Conservation (phyloP, 92 coral and sea anemone genomes). For the Montipora capitata region DNA sequence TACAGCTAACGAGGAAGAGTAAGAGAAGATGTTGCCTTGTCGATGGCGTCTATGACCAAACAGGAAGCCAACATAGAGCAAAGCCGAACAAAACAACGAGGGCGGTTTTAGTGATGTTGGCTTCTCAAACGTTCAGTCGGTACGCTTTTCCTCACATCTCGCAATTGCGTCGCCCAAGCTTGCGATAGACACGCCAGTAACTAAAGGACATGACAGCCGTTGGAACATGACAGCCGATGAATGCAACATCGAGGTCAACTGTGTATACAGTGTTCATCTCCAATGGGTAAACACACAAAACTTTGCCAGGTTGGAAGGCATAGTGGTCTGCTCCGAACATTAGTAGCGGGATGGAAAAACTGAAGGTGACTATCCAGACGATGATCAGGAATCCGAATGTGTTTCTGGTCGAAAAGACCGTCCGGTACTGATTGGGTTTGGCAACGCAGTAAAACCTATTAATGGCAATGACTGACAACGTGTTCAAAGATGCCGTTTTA, state of each 20-base stretch:
- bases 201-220: constrained; percentile 17
- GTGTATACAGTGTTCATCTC: constrained; percentile 60
- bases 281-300: constrained; percentile 52
- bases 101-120: constrained; percentile 53
- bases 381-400: constrained; percentile 28
- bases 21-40: constrained; percentile 31
- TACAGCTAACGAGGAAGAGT: constrained; percentile 47
- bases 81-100: constrained; percentile 43
- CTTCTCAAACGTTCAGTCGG: constrained; percentile 26
- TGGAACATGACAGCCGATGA: constrained; percentile 51
- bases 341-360: constrained; percentile 27
- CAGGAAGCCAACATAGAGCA: constrained; percentile 58
- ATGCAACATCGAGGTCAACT: constrained; percentile 30
- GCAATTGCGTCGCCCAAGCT: constrained; percentile 25
- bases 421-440: constrained; percentile 36
- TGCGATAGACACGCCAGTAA: constrained; percentile 45
- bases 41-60: constrained; percentile 46
- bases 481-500: constrained; percentile 41
- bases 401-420: constrained; percentile 29
- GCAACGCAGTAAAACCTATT: constrained; percentile 58
- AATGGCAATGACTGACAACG: constrained; percentile 39
- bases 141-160: background rate
- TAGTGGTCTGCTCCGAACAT: constrained; percentile 35
- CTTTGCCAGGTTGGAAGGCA: constrained; percentile 58
- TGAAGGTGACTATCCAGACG: constrained; percentile 33